Evolutionary conservation across 2,888 invertebrate species (phyloP).

Genomic region (Polyommatus icarus): DNA sequence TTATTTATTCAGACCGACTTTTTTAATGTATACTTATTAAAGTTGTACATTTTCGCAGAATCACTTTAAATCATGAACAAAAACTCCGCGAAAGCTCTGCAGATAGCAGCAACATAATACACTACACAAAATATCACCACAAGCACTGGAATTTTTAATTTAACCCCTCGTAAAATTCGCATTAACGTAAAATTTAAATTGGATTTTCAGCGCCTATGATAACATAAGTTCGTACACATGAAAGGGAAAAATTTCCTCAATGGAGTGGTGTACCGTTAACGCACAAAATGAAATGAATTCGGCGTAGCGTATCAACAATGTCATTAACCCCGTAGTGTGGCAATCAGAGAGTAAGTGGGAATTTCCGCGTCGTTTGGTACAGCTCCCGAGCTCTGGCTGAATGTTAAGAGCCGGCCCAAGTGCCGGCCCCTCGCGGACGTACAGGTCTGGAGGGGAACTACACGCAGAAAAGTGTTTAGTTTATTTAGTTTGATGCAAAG

Average conservation of each 20-base stretch:
- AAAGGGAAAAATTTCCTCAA: conserved; percentile 37
- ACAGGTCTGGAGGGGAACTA: conserved; percentile 43
- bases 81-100: not conserved
- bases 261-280: conserved; percentile 52
- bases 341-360: conserved; percentile 78
- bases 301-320: conserved; percentile 75
- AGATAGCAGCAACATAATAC: not conserved
- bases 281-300: conserved; percentile 66
- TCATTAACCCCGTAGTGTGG: conserved; percentile 78
- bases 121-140: not conserved
- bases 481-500: not conserved
- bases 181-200: conserved; percentile 33
- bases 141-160: conserved; percentile 14
- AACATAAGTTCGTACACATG: conserved; percentile 33
- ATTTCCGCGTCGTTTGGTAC: conserved; percentile 78
- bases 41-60: not conserved
- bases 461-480: not conserved
- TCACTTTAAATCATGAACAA: not conserved
- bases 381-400: conserved; percentile 60
- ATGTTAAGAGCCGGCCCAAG: conserved; percentile 71
- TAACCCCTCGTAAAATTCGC: conserved; percentile 7
- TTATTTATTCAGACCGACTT: not conserved
- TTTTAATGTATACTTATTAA: not conserved
- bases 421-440: conserved; percentile 53
- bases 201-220: conserved; percentile 33